phyloP scores from a whole-genome alignment of 2,797 vertebrate genomes.

The Ceryle rudis region DNA sequence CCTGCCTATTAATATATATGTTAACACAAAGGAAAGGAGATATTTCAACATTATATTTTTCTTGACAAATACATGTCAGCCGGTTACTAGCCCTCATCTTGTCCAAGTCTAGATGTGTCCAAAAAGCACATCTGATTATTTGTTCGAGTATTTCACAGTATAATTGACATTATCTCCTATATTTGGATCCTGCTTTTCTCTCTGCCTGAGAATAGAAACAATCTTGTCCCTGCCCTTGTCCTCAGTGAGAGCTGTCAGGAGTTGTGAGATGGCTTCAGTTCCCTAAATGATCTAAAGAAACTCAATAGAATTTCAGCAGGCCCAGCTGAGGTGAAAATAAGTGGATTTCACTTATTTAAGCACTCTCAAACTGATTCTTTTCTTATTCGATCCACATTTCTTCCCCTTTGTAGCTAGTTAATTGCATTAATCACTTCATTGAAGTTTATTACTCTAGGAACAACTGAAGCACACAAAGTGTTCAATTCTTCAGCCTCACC shows the following conservation, averaged over 20 bases:
- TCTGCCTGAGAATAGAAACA: background rate
- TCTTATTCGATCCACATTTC: slow-evolving; percentile 1
- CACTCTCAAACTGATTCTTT: background rate
- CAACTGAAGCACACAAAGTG: slow-evolving; percentile 9
- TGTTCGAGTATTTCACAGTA: background rate
- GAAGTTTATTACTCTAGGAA: slow-evolving; percentile 8
- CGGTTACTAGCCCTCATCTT: background rate
- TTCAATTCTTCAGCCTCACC: background rate
- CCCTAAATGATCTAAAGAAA: background rate
- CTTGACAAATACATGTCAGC: background rate
- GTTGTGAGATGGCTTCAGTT: background rate
- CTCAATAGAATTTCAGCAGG: background rate
- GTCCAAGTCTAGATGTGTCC: background rate
- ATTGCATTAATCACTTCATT: slow-evolving; percentile 58
- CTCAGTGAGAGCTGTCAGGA: background rate
- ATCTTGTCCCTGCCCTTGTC: background rate
- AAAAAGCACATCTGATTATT: rapidly evolving
- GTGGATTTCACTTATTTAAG: slow-evolving; percentile 20
- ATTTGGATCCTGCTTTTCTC: background rate
- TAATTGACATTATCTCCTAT: background rate
- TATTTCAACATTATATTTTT: background rate
- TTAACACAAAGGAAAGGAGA: background rate
- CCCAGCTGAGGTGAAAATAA: slow-evolving; percentile 35
- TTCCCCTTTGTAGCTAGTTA: slow-evolving; percentile 53
- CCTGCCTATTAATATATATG: rapidly evolving